Conservation (phyloP, 2,797 vertebrate genomes). For the Chloroceryle inda region DNA sequence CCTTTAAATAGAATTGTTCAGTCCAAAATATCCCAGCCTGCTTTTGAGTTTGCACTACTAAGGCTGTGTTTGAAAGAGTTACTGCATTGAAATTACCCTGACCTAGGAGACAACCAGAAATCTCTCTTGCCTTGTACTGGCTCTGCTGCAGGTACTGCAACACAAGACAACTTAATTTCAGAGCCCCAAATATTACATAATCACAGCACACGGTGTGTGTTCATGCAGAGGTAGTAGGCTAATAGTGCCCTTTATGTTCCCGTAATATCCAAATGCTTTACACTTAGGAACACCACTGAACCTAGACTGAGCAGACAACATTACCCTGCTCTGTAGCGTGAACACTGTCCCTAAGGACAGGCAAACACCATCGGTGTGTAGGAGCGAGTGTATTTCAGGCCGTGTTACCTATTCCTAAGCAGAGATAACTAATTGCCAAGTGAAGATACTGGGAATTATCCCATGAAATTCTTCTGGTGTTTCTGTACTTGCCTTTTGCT, state of each 20-base stretch:
- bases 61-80: neutral
- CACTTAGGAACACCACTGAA: neutral
- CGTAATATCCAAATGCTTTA: neutral
- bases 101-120: neutral
- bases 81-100: neutral
- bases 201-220: rapidly evolving
- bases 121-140: neutral
- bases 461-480: neutral
- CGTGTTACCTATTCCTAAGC: neutral
- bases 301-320: neutral
- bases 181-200: neutral
- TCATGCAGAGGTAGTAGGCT: neutral
- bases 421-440: neutral
- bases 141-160: neutral
- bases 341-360: neutral
- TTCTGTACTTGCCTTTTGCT: neutral
- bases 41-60: neutral
- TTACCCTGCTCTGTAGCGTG: neutral
- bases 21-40: conserved; percentile 2
- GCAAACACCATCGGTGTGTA: neutral
- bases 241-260: neutral
- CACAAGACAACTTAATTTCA: neutral
- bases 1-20: neutral
- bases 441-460: neutral
- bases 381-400: neutral